Conservation (phyloP, 2,113 vertebrate genomes). For the Panthera leo region DNA sequence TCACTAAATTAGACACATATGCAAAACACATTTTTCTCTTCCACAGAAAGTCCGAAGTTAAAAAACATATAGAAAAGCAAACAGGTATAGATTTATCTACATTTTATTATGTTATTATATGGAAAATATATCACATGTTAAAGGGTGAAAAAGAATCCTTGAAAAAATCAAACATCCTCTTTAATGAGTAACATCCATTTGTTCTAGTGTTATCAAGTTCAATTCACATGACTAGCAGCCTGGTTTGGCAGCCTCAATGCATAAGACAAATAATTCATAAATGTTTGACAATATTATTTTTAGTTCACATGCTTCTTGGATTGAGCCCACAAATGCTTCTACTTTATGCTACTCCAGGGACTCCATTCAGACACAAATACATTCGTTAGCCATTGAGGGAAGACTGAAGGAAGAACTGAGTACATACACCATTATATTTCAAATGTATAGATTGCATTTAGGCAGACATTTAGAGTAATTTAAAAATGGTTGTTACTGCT, state of each 20-base stretch:
- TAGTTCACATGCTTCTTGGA: constrained; percentile 77
- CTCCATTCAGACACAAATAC: constrained; percentile 73
- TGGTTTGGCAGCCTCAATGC: constrained; percentile 72
- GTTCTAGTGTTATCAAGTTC: constrained; percentile 29
- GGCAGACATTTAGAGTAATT: constrained; percentile 50
- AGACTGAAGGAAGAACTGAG: constrained; percentile 50
- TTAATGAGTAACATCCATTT: constrained; percentile 70
- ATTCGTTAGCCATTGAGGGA: constrained; percentile 76
- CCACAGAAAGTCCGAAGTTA: constrained; percentile 33
- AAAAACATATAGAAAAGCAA: constrained; percentile 40
- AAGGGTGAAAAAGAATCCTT: constrained; percentile 41
- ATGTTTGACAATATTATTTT: constrained; percentile 77
- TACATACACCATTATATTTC: constrained; percentile 33
- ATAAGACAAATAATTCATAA: constrained; percentile 72
- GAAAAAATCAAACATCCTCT: constrained; percentile 50
- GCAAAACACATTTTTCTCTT: constrained; percentile 57
- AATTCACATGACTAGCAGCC: constrained; percentile 69
- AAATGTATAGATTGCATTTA: constrained; percentile 39
- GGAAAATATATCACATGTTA: constrained; percentile 32
- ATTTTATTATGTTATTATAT: constrained; percentile 16
- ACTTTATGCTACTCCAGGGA: constrained; percentile 81
- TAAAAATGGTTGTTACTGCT: constrained; percentile 20
- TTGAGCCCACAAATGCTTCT: constrained; percentile 68
- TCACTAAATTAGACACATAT: constrained; percentile 64
- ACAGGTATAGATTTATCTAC: constrained; percentile 3